Percentiles rank a stretch among this genome's conserved stretches.
These are phyloP conservation scores for Pollenia griseotomentosa DNA, from an alignment of 2,888 invertebrate species.

Conservation along the genomic window DNA sequence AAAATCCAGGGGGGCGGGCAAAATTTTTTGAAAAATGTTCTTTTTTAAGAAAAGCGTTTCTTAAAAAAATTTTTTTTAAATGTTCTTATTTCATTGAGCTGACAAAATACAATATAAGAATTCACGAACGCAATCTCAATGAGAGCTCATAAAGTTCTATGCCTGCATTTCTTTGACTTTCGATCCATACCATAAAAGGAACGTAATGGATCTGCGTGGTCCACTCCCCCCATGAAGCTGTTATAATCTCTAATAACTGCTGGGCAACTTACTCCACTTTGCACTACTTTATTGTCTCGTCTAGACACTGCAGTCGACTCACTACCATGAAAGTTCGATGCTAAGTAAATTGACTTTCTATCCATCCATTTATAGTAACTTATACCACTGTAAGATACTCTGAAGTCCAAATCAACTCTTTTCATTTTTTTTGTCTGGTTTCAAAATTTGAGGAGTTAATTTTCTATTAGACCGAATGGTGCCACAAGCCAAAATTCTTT, in stretches of 20 bases:
- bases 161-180: constrained; percentile 59
- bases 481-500: constrained; percentile 1
- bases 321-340: constrained; percentile 40
- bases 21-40: background rate
- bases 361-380: constrained; percentile 53
- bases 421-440: constrained; percentile 2
- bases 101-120: background rate
- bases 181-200: constrained; percentile 52
- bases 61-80: background rate
- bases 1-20: no score
- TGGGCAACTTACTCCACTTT: constrained; percentile 43
- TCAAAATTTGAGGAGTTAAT: background rate
- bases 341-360: constrained; percentile 29
- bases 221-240: constrained; percentile 56
- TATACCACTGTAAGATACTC: background rate
- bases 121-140: constrained; percentile 11
- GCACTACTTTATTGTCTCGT: constrained; percentile 7
- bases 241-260: constrained; percentile 57
- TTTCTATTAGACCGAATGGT: constrained; percentile 11
- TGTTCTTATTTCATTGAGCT: background rate
- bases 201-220: constrained; percentile 63
- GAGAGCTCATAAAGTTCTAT: constrained; percentile 44
- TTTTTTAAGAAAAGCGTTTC: background rate
- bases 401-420: background rate
- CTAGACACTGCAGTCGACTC: background rate